These are phyloP conservation scores for Actinia tenebrosa DNA, from an alignment of 64 coral and sea anemone species.

Conservation along the genomic window DNA sequence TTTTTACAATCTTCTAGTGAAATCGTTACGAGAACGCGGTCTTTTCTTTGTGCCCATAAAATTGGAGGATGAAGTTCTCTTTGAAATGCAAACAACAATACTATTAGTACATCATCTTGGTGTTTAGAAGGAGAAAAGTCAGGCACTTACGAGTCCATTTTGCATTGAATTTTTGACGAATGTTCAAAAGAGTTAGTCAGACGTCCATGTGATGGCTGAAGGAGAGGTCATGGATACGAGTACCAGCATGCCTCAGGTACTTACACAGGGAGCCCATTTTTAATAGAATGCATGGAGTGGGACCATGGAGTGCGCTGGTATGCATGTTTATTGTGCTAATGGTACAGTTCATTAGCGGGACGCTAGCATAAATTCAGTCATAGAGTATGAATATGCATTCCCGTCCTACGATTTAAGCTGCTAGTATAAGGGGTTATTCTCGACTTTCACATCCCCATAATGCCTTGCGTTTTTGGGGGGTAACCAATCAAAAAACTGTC, in stretches of 20 bases:
- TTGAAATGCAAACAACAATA: background rate
- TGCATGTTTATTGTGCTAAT: too few relatives aligned
- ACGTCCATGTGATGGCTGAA: background rate
- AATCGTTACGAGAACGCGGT: constrained; percentile 77
- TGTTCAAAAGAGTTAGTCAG: background rate
- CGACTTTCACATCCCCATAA: too few relatives aligned
- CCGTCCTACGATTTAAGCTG: too few relatives aligned
- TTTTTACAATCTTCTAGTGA: constrained; percentile 66
- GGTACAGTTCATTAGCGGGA: too few relatives aligned
- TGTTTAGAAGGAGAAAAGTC: background rate
- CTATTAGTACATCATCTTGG: background rate
- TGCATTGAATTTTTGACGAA: background rate
- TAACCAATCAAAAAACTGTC: too few relatives aligned
- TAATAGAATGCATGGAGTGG: too few relatives aligned
- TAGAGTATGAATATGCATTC: too few relatives aligned
- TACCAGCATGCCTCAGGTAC: background rate
- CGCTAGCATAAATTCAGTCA: too few relatives aligned
- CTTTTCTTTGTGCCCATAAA: constrained; percentile 94
- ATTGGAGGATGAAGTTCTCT: constrained; percentile 58
- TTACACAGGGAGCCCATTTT: background rate
- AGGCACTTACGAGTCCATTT: constrained; percentile 28
- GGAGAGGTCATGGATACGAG: background rate
- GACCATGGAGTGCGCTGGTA: too few relatives aligned
- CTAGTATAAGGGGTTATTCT: too few relatives aligned
- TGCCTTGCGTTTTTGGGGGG: too few relatives aligned